Conservation (phyloP, 2,797 vertebrate genomes). For the Sebastes goodei region DNA sequence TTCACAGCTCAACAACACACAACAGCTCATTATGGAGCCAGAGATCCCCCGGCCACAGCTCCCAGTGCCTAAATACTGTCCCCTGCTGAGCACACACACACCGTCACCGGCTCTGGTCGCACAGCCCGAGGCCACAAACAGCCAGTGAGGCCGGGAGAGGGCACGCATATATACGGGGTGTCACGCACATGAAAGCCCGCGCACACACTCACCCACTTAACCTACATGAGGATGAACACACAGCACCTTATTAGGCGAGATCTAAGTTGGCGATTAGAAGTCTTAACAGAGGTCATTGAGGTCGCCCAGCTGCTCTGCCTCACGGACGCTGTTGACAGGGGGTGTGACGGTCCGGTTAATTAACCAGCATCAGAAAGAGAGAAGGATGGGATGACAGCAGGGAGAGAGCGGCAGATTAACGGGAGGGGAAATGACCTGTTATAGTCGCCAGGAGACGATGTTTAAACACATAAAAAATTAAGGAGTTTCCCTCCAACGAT, state of each 20-base stretch:
- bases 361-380: conserved; percentile 59
- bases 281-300: conserved; percentile 59
- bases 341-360: conserved; percentile 62
- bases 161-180: conserved; percentile 52
- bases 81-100: conserved; percentile 74
- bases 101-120: conserved; percentile 64
- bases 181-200: conserved; percentile 71
- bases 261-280: conserved; percentile 66
- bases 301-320: conserved; percentile 77
- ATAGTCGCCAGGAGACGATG: conserved; percentile 9
- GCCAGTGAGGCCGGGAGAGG: conserved; percentile 64
- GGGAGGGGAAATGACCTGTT: conserved; percentile 39
- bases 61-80: conserved; percentile 75
- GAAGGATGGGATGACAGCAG: conserved; percentile 51
- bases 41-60: conserved; percentile 64
- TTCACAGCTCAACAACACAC: conserved; percentile 77
- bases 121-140: conserved; percentile 67
- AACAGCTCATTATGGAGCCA: conserved; percentile 79
- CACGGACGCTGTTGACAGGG: conserved; percentile 68
- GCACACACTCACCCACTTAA: conserved; percentile 63
- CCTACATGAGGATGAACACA: conserved; percentile 64
- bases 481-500: not conserved
- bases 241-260: conserved; percentile 67
- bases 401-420: conserved; percentile 26
- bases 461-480: conserved; percentile 21